Conservation (phyloP, 2,888 invertebrate genomes). For the Metellina segmentata region DNA sequence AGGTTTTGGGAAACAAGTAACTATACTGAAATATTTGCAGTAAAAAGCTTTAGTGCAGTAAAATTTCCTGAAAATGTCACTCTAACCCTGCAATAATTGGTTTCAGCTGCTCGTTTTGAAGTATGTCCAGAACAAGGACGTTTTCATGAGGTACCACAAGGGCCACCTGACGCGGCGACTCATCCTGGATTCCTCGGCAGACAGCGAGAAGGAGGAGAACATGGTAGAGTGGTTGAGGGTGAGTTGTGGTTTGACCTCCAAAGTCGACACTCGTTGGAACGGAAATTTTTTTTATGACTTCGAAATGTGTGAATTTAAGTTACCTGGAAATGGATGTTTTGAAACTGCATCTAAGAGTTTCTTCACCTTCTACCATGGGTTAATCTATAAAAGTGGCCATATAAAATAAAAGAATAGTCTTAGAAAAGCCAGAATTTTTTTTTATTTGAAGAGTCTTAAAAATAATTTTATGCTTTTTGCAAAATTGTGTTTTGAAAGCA, state of each 20-base stretch:
- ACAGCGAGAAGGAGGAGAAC: slow-evolving; percentile 99
- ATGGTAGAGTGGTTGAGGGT: slow-evolving; percentile 95
- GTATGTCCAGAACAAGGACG: slow-evolving; percentile 99
- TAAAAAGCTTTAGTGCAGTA: too few species aligned
- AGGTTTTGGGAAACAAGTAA: too few species aligned
- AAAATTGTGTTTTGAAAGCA: not conserved
- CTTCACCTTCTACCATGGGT: too few species aligned
- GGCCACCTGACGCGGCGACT: slow-evolving; percentile 97
- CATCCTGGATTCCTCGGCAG: slow-evolving; percentile 98
- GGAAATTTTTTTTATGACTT: too few species aligned
- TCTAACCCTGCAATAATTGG: too few species aligned
- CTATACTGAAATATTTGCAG: too few species aligned
- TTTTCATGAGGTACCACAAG: slow-evolving; percentile 99
- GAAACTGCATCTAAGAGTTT: too few species aligned
- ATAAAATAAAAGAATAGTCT: not conserved
- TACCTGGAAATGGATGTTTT: too few species aligned
- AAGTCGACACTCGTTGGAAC: too few species aligned
- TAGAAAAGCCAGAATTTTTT: not conserved
- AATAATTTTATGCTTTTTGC: not conserved
- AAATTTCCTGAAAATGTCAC: too few species aligned
- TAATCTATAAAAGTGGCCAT: not conserved
- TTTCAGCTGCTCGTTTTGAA: slow-evolving; percentile 92
- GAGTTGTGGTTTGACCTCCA: slow-evolving; percentile 77
- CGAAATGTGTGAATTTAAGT: too few species aligned
- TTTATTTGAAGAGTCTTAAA: not conserved